phyloP scores from a whole-genome alignment of 2,113 vertebrate genomes.

The Proterorhinus semilunaris region DNA sequence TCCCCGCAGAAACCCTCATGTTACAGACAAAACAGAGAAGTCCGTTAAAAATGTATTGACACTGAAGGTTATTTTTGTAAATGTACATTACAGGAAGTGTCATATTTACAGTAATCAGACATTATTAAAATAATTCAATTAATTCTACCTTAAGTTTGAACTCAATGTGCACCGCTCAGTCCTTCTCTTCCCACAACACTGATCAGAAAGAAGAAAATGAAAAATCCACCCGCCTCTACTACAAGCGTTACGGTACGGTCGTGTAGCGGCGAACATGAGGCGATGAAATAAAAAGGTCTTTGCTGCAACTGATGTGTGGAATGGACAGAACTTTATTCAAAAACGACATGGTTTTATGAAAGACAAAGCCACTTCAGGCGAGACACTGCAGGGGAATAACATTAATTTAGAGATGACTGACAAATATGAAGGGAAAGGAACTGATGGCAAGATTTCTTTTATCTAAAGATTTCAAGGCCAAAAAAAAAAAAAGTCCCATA shows the following conservation, averaged over 20 bases:
- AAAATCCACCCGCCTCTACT: not conserved
- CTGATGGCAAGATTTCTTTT: too few relatives aligned
- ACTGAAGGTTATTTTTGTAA: conserved; percentile 30
- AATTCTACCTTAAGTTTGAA: conserved; percentile 29
- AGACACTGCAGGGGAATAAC: too few relatives aligned
- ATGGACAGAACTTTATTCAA: too few relatives aligned
- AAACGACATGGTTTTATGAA: too few relatives aligned
- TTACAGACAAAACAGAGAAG: conserved; percentile 16
- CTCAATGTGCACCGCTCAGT: conserved; percentile 50
- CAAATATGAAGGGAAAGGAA: too few relatives aligned
- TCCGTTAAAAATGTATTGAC: conserved; percentile 62
- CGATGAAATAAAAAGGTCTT: not conserved
- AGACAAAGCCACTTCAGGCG: too few relatives aligned
- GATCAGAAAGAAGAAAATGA: conserved; percentile 27
- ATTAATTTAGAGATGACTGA: too few relatives aligned
- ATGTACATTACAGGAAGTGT: conserved; percentile 51
- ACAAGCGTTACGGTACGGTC: not conserved
- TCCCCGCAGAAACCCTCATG: too few relatives aligned
- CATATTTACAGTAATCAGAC: conserved; percentile 59
- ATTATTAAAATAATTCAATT: conserved; percentile 37
- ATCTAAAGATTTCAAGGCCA: too few relatives aligned
- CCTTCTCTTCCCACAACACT: conserved; percentile 61
- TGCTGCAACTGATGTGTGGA: not conserved
- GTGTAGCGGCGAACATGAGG: too few relatives aligned
- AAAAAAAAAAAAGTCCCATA: too few relatives aligned